These are phyloP conservation scores for Pecten maximus DNA, from an alignment of 2,888 invertebrate genomes.

Conservation along the genomic window DNA sequence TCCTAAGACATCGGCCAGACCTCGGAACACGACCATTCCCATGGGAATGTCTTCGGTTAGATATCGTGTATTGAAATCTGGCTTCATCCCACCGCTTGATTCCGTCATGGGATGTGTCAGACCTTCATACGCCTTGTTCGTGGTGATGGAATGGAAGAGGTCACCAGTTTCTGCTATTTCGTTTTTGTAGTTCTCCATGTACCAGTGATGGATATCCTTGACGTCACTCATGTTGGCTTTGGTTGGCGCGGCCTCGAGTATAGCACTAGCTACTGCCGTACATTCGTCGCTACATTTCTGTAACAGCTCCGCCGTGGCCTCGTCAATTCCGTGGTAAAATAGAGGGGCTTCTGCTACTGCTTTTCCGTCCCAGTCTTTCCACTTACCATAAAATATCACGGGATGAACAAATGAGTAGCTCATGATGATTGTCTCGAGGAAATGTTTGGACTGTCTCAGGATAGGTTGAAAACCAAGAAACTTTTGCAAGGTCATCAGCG, in stretches of 20 bases:
- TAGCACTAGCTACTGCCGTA: conserved; percentile 57
- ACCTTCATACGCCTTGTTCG: conserved; percentile 68
- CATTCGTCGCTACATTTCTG: conserved; percentile 63
- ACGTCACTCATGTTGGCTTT: conserved; percentile 63
- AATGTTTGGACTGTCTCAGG: conserved; percentile 64
- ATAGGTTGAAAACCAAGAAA: conserved; percentile 64
- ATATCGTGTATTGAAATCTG: conserved; percentile 63
- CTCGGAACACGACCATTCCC: conserved; percentile 71
- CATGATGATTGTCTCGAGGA: conserved; percentile 66
- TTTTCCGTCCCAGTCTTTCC: conserved; percentile 72
- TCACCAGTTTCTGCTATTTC: conserved; percentile 66
- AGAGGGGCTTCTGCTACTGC: conserved; percentile 62
- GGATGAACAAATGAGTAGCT: conserved; percentile 68
- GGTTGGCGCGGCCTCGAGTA: conserved; percentile 56
- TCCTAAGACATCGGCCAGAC: conserved; percentile 67
- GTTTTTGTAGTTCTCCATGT: conserved; percentile 64
- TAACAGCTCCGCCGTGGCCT: conserved; percentile 59
- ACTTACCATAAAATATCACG: conserved; percentile 70
- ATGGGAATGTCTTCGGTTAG: conserved; percentile 72
- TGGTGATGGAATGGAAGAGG: conserved; percentile 64
- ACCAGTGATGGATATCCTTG: conserved; percentile 67
- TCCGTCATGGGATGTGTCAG: conserved; percentile 65
- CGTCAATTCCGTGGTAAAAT: conserved; percentile 68
- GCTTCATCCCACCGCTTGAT: conserved; percentile 52
- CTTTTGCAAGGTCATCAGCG: conserved; percentile 66